Evolutionary conservation across 2,113 vertebrate species (phyloP), one percentile per base, ranked within the genome.

Genomic region (Tychaedon coryphoeus): DNA sequence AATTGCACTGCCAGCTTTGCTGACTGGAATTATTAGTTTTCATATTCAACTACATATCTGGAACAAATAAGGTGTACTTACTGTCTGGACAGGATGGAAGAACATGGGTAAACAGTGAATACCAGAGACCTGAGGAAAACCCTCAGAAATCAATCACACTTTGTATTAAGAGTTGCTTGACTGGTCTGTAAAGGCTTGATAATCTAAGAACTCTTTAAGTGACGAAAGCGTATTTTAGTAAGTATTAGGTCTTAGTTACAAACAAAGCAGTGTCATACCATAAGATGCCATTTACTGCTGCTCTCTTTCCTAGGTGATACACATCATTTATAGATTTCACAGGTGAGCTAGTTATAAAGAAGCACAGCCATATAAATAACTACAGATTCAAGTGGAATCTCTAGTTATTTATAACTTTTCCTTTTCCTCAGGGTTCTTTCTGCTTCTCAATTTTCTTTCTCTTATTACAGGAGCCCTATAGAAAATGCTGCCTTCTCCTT

Each of bases 11-110:
- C 58, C 53, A 53, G 45, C 25, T 88, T 85, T 5, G 2, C 71
- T 92, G 90, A 65, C 56, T 87, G 50, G 76, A 94, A 83, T 94
- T 93, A 78, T 79, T 93, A 84, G 42, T 72, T 91, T 73, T 88
- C 79, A 45, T 80, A 79, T 72, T 79, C 53, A 67, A 1, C 40
- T 86, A 72, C 56, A 71, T 40, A 19, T 33, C 67, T 96, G 88
- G 38, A 71, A 74, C 48, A 85, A 92, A 90, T 94, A 84, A 93
- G 65, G 62, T 94, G 72, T 83, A 25, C 88, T 95, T 69, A 56
- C 67, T 79, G 24, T 24, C 54, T 79, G 54, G n/a, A 38, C 58
- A 91, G 58, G 36, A 64, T 38, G 29, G 26, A 24, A 72, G 48
- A 76, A 69, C 53, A 12, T 0, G 0, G 8, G 34, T 58, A 78